These are phyloP conservation scores for Phalacrocorax brasilianus DNA, from an alignment of 2,113 vertebrate species.

Conservation along the genomic window DNA sequence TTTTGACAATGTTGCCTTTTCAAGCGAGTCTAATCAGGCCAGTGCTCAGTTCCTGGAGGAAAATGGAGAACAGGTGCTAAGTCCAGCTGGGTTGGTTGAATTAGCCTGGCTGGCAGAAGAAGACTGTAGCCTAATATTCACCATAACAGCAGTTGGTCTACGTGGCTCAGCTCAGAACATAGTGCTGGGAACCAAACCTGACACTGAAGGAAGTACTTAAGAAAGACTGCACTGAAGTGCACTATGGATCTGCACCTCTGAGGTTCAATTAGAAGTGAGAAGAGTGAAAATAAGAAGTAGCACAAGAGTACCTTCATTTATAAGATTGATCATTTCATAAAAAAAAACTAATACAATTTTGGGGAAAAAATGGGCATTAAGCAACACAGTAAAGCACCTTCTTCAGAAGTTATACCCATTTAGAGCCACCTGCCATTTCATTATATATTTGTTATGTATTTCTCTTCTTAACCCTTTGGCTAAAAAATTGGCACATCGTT, in stretches of 20 bases:
- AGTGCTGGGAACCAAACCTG: neutral
- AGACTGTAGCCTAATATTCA: neutral
- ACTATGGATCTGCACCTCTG: neutral
- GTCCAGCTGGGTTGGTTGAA: neutral
- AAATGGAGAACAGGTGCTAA: slow-evolving; percentile 28
- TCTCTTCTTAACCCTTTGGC: neutral
- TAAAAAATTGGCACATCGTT: neutral
- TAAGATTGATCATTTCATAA: neutral
- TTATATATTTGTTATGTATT: neutral
- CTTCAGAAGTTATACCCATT: neutral
- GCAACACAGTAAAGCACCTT: neutral
- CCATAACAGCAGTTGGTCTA: neutral
- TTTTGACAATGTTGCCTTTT: slow-evolving; percentile 4
- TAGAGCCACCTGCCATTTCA: neutral
- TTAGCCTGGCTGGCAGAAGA: neutral
- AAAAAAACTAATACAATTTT: neutral
- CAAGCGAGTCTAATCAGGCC: neutral
- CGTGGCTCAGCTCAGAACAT: rapidly evolving
- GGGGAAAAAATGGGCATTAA: neutral
- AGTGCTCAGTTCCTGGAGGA: neutral
- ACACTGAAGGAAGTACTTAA: neutral
- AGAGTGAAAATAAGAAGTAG: neutral
- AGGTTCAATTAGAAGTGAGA: neutral
- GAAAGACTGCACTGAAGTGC: neutral
- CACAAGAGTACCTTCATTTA: neutral